These are phyloP conservation scores for Neosilurus hyrtlii DNA, from an alignment of 2,797 vertebrate species.

Conservation along the genomic window DNA sequence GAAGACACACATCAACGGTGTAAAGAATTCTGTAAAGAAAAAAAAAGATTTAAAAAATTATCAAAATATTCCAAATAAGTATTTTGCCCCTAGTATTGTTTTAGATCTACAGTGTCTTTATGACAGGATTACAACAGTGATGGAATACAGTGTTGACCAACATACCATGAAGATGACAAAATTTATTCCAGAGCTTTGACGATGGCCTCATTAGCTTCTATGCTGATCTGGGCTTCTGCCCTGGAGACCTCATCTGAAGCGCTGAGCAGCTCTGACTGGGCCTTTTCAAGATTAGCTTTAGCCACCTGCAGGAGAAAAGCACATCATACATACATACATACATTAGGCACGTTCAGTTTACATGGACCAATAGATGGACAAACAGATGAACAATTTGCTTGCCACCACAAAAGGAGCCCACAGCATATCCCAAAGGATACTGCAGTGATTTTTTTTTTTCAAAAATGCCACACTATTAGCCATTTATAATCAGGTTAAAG, in stretches of 20 bases:
- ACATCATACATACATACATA: neutral
- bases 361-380: no score
- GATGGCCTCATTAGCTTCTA: slow-evolving; percentile 91
- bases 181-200: slow-evolving; percentile 91
- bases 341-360: no score
- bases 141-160: neutral
- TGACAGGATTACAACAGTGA: neutral
- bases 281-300: slow-evolving; percentile 89
- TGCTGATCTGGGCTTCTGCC: slow-evolving; percentile 85
- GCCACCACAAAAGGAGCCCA: no score
- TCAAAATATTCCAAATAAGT: neutral
- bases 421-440: neutral
- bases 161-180: slow-evolving; percentile 34
- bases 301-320: slow-evolving; percentile 71
- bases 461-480: neutral
- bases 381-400: no score
- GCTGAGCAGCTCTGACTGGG: slow-evolving; percentile 75
- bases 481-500: neutral
- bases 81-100: neutral
- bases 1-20: slow-evolving; percentile 9
- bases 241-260: slow-evolving; percentile 75
- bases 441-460: neutral
- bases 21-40: neutral
- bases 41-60: no score
- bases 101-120: neutral